phyloP scores from a whole-genome alignment of 2,113 vertebrate species.

The Chloroceryle aenea region DNA sequence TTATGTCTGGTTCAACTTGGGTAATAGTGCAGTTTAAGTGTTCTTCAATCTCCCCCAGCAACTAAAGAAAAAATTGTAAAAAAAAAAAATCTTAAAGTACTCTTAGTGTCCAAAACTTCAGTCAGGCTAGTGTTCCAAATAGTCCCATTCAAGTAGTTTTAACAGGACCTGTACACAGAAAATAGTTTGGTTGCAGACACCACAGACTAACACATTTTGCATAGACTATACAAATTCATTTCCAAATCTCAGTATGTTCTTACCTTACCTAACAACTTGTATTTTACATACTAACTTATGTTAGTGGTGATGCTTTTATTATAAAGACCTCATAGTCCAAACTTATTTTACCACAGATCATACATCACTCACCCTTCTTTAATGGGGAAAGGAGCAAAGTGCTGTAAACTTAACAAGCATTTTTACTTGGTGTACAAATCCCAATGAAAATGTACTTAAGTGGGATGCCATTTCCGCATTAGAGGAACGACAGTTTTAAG shows the following conservation, averaged over 20 bases:
- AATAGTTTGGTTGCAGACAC: not conserved
- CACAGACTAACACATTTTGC: not conserved
- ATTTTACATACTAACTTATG: not conserved
- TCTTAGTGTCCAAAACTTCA: not conserved
- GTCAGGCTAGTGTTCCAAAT: not conserved
- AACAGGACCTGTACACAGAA: not conserved
- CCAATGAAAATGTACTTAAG: not conserved
- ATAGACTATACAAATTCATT: not conserved
- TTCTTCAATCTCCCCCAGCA: conserved; percentile 94
- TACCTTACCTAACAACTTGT: not conserved
- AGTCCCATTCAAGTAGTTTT: not conserved
- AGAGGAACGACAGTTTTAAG: not conserved
- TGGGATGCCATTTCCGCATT: not conserved
- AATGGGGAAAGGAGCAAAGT: not conserved
- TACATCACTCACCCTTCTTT: not conserved
- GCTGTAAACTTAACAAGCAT: not conserved
- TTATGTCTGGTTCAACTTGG: conserved; percentile 94
- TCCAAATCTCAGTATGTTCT: not conserved
- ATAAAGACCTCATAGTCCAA: not conserved
- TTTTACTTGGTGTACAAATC: not conserved
- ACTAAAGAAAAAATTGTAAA: conserved; percentile 63
- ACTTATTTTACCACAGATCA: not conserved
- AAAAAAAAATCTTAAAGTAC: not conserved
- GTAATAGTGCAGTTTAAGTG: conserved; percentile 97
- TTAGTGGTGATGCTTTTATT: not conserved